Conservation (phyloP, 2,113 vertebrate species). For the Platichthys stellatus region DNA sequence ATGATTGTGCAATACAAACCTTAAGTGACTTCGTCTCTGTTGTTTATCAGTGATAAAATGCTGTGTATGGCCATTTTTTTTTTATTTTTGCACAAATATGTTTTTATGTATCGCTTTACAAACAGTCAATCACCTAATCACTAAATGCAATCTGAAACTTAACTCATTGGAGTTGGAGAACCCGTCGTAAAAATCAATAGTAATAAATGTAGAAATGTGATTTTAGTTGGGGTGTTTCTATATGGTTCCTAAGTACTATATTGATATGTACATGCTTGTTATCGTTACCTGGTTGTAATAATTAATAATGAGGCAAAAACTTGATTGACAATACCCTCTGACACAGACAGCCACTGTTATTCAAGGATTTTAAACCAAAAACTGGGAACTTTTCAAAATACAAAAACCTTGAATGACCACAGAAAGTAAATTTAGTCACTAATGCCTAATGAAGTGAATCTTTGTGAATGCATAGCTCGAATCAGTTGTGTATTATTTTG, state of each 20-base stretch:
- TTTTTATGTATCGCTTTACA: conserved; percentile 4
- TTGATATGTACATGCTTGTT: not conserved
- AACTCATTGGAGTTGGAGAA: conserved; percentile 1
- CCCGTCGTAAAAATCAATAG: conserved; percentile 21
- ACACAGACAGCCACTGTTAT: not conserved
- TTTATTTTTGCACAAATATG: conserved; percentile 7
- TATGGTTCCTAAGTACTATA: not conserved
- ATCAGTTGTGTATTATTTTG: not conserved
- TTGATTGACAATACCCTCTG: not conserved
- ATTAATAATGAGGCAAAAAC: not conserved
- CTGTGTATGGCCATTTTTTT: not conserved
- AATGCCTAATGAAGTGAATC: not conserved
- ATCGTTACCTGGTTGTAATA: not conserved
- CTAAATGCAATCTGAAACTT: conserved; percentile 8
- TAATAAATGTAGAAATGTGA: conserved; percentile 34
- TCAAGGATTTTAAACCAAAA: not conserved
- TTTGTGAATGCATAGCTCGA: not conserved
- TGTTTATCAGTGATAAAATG: not conserved
- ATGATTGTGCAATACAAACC: conserved; percentile 8
- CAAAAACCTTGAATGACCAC: not conserved
- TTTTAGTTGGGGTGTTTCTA: not conserved
- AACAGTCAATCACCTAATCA: not conserved
- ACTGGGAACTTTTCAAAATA: not conserved
- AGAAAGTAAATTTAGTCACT: not conserved
- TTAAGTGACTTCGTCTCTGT: conserved; percentile 2